Conservation (phyloP, 1,140 invertebrate species). For the Eciton burchellii region DNA sequence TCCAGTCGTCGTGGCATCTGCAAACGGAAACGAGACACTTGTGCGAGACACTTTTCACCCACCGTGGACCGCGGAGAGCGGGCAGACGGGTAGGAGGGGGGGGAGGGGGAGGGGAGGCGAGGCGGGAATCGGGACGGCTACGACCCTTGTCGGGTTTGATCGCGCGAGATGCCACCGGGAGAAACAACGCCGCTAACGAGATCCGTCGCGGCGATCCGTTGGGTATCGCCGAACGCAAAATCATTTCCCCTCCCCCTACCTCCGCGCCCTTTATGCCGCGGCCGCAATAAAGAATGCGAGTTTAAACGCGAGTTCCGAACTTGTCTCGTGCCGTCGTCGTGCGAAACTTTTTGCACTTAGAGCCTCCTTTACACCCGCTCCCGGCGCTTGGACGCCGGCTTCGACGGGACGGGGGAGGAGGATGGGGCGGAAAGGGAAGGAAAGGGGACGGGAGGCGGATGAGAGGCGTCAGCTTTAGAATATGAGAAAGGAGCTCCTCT, state of each 20-base stretch:
- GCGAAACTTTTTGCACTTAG: conserved; percentile 72
- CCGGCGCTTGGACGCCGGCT: too few species aligned
- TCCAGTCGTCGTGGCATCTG: conserved; percentile 96
- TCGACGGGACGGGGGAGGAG: too few species aligned
- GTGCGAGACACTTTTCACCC: too few species aligned
- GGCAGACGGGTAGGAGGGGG: too few species aligned
- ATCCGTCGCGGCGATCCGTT: conserved; percentile 32
- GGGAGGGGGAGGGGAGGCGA: too few species aligned
- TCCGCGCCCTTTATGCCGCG: conserved; percentile 37
- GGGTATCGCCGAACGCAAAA: conserved; percentile 61
- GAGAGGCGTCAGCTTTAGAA: conserved; percentile 75
- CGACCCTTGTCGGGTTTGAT: conserved; percentile 3
- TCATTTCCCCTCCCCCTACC: conserved; percentile 64
- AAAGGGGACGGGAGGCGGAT: conserved; percentile 9
- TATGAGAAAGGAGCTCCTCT: conserved; percentile 76
- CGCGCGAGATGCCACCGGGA: too few species aligned
- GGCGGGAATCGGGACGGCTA: too few species aligned
- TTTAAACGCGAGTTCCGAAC: conserved; percentile 68
- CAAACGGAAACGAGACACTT: too few species aligned
- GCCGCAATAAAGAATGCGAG: conserved; percentile 64
- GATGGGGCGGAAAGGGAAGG: conserved; percentile 33
- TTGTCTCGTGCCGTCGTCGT: conserved; percentile 56
- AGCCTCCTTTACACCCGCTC: conserved; percentile 66
- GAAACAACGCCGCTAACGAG: conserved; percentile 38
- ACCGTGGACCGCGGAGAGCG: too few species aligned